Percentiles rank a stretch among this genome's conserved stretches.
phyloP scores from a whole-genome alignment of 2,888 invertebrate species.

The Tethea ocularis region DNA sequence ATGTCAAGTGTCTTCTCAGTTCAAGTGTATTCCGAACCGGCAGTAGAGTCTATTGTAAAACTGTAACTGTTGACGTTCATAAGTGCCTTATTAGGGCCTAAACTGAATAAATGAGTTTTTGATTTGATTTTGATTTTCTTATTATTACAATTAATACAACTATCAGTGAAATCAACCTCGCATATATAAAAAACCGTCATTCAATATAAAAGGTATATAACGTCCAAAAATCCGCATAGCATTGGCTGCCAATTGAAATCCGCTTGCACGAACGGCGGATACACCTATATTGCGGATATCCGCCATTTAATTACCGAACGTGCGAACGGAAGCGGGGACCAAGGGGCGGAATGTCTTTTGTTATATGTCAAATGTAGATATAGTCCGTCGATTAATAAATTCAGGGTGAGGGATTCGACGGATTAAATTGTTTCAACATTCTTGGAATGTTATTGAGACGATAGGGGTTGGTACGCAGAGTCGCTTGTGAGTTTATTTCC shows the following conservation, averaged over 20 bases:
- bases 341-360: conserved; percentile 30
- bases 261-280: conserved; percentile 19
- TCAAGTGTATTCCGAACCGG: too few species aligned
- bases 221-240: background rate
- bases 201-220: background rate
- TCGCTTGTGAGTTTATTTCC: background rate
- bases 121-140: too few species aligned
- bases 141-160: too few species aligned
- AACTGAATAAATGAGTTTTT: too few species aligned
- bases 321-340: conserved; percentile 12
- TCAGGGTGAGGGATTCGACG: conserved; percentile 17
- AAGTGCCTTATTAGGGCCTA: background rate
- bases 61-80: too few species aligned
- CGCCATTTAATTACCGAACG: conserved; percentile 37
- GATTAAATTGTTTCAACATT: conserved; percentile 42
- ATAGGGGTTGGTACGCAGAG: background rate
- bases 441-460: conserved; percentile 16
- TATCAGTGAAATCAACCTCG: background rate
- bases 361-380: conserved; percentile 28
- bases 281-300: conserved; percentile 33
- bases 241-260: conserved; percentile 16
- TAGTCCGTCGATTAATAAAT: conserved; percentile 11
- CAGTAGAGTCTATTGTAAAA: too few species aligned
- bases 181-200: background rate
- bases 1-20: too few species aligned